Base-by-base conservation (phyloP, 30 jellyfish, hydroid and myxozoan species). In the Catostylus mosaicus region DNA sequence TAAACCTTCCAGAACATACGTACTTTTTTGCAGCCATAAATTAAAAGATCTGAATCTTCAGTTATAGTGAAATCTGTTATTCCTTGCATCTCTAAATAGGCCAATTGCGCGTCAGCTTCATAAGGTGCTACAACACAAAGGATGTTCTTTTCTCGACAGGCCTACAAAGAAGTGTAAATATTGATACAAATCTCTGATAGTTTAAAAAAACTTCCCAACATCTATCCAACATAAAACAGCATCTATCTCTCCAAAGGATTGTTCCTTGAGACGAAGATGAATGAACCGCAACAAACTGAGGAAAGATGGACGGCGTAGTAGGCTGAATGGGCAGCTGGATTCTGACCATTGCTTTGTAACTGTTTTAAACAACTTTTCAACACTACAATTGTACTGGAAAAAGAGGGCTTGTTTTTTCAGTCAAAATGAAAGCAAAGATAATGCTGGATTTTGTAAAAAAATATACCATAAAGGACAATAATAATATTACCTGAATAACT, bases 51-150 rank as follows among this genome's bases (percentile, higher is more conserved):
- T n/a, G 99, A 89, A 52, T 95, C 99, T 90, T 95, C 99, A 0
- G 98, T 77, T 34, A 95, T 95, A 2, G 98, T 87, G 64, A 90
- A 77, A 20, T 87, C 88, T 9, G 97, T 90, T 16, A 86, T 82
- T 30, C 97, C 98, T 67, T 87, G 90, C 85, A 78, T 90, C 78
- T 83, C 89, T 18, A 95, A 78, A 75, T 85, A 95, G 60, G 99
- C 99, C 56, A 95, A 86, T 78, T 95, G 99, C 0, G 99, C 99
- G 90, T 95, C 99, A 18, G 99, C 99, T 81, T 95, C 99, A 63
- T 89, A 95, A 3, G 99, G 99, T 26, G 99, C 99, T 9, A 95
- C 99, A 31, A 95, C 64, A 62, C 98, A 95, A 40, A 67, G 43
- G n/a, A 95, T 96, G 56, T 72, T 77, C 82, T 84, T 61, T 67